Evolutionary conservation across 2,113 vertebrate genomes (phyloP).

Genomic region (Nyctibius bracteatus): DNA sequence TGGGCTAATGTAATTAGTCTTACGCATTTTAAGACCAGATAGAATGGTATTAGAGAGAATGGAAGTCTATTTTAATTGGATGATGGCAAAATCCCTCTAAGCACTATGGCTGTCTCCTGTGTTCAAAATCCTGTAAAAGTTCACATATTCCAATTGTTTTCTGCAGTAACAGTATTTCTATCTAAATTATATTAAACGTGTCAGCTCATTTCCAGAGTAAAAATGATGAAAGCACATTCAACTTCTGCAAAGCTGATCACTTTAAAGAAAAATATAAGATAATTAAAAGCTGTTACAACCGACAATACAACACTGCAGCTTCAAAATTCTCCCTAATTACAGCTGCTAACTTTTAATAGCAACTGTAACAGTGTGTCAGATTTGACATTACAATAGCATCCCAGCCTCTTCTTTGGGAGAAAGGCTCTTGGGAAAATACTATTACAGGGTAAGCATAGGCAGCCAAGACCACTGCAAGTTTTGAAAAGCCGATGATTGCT

Average conservation of each 20-base stretch:
- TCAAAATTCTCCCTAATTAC: slow-evolving; percentile 67
- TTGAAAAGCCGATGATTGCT: slow-evolving; percentile 7
- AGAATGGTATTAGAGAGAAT: slow-evolving; percentile 57
- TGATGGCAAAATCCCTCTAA: slow-evolving; percentile 45
- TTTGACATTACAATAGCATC: slow-evolving; percentile 37
- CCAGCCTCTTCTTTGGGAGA: not conserved
- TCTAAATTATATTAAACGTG: slow-evolving; percentile 57
- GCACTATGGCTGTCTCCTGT: slow-evolving; percentile 12
- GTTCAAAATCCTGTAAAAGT: slow-evolving; percentile 39
- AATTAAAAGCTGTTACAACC: slow-evolving; percentile 68
- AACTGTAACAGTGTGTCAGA: slow-evolving; percentile 54
- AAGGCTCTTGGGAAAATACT: not conserved
- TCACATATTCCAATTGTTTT: slow-evolving; percentile 63
- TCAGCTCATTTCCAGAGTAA: slow-evolving; percentile 53
- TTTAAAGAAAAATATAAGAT: slow-evolving; percentile 62
- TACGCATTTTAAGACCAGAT: slow-evolving; percentile 48
- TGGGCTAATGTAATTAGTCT: slow-evolving; percentile 61
- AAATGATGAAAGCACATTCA: slow-evolving; percentile 62
- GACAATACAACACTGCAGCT: slow-evolving; percentile 59
- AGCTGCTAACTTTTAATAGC: slow-evolving; percentile 62
- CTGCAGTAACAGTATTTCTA: slow-evolving; percentile 40
- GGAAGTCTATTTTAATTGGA: slow-evolving; percentile 48
- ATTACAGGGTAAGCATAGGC: not conserved
- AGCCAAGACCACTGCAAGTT: not conserved
- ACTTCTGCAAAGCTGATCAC: slow-evolving; percentile 55